Percentiles rank a stretch among this genome's conserved stretches.
These are phyloP conservation scores for Diglossa cyanea DNA, from an alignment of 2,797 vertebrate species.

Conservation along the genomic window DNA sequence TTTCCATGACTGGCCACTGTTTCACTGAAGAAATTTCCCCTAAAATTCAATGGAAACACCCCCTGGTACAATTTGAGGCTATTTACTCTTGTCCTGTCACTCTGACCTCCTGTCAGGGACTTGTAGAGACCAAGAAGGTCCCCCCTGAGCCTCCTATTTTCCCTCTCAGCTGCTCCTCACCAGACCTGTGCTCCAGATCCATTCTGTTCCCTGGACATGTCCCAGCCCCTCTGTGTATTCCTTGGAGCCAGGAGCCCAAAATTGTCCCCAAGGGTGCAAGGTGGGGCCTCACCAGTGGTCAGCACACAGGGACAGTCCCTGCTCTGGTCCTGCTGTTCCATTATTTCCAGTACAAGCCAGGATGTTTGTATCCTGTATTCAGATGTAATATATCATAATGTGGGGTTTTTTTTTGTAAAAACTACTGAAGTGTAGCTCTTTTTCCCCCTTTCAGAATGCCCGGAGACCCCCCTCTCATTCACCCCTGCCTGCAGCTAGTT, in stretches of 20 bases:
- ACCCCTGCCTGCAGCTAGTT: background rate
- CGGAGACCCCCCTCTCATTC: background rate
- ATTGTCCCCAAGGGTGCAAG: background rate
- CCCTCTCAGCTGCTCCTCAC: background rate
- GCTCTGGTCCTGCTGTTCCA: background rate
- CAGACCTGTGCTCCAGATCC: background rate
- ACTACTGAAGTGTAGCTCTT: background rate
- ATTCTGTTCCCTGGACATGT: background rate
- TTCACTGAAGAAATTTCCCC: background rate
- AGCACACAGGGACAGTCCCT: background rate
- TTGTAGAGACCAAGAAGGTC: background rate
- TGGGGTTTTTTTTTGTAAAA: accelerated
- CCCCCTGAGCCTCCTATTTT: background rate
- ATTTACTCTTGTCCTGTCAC: background rate
- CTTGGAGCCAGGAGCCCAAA: background rate
- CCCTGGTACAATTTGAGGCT: background rate
- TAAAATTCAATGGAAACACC: background rate
- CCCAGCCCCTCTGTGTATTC: background rate
- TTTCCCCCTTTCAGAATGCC: background rate
- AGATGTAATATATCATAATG: no score
- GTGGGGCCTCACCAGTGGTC: background rate
- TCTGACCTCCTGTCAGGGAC: background rate
- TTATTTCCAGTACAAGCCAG: background rate
- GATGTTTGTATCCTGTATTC: background rate
- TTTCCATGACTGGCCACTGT: background rate